Base-by-base conservation (phyloP, 2,113 vertebrate species). In the Grammomys dolichurus region DNA sequence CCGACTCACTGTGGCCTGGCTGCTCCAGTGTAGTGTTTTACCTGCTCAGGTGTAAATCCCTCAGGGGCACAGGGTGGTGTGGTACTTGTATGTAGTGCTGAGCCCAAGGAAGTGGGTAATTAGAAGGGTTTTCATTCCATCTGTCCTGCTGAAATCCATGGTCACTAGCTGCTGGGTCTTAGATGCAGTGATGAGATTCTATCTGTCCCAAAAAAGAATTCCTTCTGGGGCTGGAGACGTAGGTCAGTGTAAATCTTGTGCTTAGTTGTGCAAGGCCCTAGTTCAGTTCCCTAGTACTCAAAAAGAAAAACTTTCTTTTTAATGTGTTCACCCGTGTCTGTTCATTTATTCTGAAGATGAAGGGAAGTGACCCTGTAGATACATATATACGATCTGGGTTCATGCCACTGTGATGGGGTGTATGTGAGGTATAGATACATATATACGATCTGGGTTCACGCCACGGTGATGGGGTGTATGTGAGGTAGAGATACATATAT, bases 321-420 rank as follows among this genome's bases (percentile, higher is more conserved):
- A 70, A 33, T 11, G 95, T 90, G 54, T 67, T 95, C 69, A 43
- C 91, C 67, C 54, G 12, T 31, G 89, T 94, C 40, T 95, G 69
- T 89, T 94, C 72, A 43, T 76, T 73, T 82, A 0, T 56, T 33
- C 28, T 89, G 43, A 92, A 51, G 80, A 63, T n/a, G 88, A 95
- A n/a, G 40, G 48, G 73, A 81, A 54, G 31, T 69, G 40, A 73
- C 12, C 20, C 36, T 48, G 28, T 5, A 12, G 22, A 65, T 43
- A 46, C 40, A 31, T 19, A 31, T 17, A 43, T 20, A 54, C n/a
- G 87, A 5, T 93, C 26, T 40, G 40, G 40, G 40, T 40, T 40
- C 40, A 40, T 40, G 40, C 40, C 40, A 40, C 40, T 40, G 40
- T 40, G 40, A 40, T 40, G 40, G 40, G 40, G 40, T 40, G 40